Evolutionary conservation across 2,888 invertebrate genomes (phyloP).

Genomic region (Neoscelio sp.): DNA sequence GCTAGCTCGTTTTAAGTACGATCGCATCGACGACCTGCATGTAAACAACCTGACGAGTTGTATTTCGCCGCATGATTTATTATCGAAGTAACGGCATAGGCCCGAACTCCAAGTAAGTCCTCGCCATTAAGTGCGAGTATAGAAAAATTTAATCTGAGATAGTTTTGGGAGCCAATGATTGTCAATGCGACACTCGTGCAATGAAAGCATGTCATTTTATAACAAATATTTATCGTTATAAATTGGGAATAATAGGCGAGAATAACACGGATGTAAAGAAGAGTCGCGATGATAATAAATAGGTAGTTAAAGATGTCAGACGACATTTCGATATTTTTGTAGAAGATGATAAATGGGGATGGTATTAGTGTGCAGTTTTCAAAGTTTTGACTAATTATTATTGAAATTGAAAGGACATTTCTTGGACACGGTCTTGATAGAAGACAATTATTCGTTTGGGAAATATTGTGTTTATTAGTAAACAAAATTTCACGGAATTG

Average conservation of each 20-base stretch:
- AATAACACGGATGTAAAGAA: not conserved
- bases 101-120: slow-evolving; percentile 5
- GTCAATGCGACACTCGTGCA: slow-evolving; percentile 18
- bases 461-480: too few relatives aligned
- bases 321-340: slow-evolving; percentile 15
- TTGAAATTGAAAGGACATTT: too few relatives aligned
- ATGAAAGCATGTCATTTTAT: too few relatives aligned
- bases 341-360: slow-evolving; percentile 15
- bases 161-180: slow-evolving; percentile 28
- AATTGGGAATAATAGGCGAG: slow-evolving; percentile 3
- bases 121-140: slow-evolving; percentile 1
- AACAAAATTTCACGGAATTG: too few relatives aligned
- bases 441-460: too few relatives aligned
- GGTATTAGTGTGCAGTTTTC: slow-evolving; percentile 10
- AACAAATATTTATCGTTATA: slow-evolving; percentile 4
- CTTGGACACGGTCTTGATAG: too few relatives aligned
- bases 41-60: slow-evolving; percentile 30
- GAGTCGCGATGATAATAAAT: slow-evolving; percentile 9
- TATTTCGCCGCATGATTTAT: slow-evolving; percentile 42
- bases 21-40: slow-evolving; percentile 39
- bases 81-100: slow-evolving; percentile 29
- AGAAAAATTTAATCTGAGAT: slow-evolving; percentile 17
- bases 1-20: slow-evolving; percentile 20
- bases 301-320: slow-evolving; percentile 12
- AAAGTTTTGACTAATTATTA: slow-evolving; percentile 4